phyloP scores from a whole-genome alignment of 2,797 vertebrate species.

The Sarcophilus harrisii region DNA sequence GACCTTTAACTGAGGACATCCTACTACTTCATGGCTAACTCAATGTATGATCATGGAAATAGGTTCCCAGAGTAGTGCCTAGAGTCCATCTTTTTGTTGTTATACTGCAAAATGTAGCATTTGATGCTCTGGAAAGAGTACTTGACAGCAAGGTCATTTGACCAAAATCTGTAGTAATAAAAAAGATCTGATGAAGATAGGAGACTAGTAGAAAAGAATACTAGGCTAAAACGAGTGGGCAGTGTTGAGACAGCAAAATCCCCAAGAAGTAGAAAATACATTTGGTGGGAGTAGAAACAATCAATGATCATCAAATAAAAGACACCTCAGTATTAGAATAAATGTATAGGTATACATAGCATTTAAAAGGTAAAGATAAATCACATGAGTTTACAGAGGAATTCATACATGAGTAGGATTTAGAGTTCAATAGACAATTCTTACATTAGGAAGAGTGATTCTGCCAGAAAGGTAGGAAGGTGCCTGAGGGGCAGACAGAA shows the following conservation, averaged over 20 bases:
- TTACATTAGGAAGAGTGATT: neutral
- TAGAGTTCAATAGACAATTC: neutral
- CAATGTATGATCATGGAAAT: neutral
- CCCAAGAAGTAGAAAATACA: neutral
- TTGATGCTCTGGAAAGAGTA: neutral
- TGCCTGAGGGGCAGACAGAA: neutral
- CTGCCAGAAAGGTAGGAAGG: neutral
- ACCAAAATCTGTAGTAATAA: neutral
- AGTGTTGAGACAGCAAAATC: neutral
- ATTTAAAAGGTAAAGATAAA: neutral
- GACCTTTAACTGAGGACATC: neutral
- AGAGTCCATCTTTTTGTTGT: neutral
- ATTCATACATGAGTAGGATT: neutral
- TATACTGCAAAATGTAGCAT: neutral
- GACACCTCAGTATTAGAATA: neutral
- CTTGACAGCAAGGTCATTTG: neutral
- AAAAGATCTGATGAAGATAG: neutral
- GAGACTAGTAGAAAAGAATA: neutral
- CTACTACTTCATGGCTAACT: neutral
- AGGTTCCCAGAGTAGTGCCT: neutral
- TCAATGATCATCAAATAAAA: neutral
- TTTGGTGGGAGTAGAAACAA: neutral
- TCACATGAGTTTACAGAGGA: neutral
- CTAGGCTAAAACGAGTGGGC: neutral
- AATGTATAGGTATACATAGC: neutral